These are phyloP conservation scores for Lycophotia porphyrea DNA, from an alignment of 2,888 invertebrate genomes.

Conservation along the genomic window DNA sequence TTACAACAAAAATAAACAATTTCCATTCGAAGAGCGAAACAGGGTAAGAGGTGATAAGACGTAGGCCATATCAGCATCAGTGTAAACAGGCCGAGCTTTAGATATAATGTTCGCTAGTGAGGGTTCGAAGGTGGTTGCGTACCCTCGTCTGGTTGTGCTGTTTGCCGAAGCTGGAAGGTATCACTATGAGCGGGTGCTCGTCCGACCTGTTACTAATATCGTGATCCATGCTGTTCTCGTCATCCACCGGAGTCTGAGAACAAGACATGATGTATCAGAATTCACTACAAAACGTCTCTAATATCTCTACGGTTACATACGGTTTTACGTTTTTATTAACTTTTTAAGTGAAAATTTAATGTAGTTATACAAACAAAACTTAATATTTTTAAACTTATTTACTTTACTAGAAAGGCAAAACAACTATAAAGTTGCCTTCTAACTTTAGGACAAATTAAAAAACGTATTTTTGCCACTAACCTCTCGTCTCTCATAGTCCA, in stretches of 20 bases:
- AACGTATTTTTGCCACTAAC: conserved; percentile 30
- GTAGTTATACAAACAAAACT: background rate
- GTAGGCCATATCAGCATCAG: background rate
- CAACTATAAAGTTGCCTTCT: background rate
- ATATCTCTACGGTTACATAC: background rate
- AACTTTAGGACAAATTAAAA: background rate
- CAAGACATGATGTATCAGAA: conserved; percentile 5
- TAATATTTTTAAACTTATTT: too few species aligned
- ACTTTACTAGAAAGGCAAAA: background rate
- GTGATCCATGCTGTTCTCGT: conserved; percentile 58
- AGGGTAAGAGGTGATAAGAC: background rate
- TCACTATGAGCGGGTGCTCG: conserved; percentile 80
- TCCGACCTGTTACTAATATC: conserved; percentile 58
- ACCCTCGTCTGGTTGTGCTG: conserved; percentile 51
- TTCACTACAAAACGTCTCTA: background rate
- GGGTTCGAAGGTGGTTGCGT: background rate
- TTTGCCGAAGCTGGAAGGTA: conserved; percentile 73
- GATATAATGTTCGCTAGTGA: background rate
- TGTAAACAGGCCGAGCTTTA: background rate
- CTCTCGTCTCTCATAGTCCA: conserved; percentile 53
- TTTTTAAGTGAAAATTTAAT: background rate
- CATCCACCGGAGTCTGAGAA: conserved; percentile 53
- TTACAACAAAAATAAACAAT: background rate
- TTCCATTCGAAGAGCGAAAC: background rate
- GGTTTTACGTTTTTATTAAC: background rate